Conservation (phyloP, 2,113 vertebrate species). For the Protobothrops flavoviridis region DNA sequence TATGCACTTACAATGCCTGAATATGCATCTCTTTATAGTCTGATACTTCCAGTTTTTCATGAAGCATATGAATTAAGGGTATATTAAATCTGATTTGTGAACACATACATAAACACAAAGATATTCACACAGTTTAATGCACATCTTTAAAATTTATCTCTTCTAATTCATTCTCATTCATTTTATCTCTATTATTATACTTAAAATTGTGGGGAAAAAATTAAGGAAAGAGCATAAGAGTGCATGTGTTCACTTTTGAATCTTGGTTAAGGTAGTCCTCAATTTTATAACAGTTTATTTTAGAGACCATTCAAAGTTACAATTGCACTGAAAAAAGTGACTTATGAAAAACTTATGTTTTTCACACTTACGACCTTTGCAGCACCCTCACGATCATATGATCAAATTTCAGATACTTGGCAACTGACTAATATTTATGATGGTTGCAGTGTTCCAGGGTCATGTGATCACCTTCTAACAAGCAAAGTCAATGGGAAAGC, state of each 20-base stretch:
- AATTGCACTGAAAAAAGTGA: background rate
- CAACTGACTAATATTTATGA: background rate
- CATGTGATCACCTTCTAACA: background rate
- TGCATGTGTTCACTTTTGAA: background rate
- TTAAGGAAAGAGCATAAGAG: background rate
- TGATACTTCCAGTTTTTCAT: background rate
- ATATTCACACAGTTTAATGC: background rate
- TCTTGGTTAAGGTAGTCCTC: background rate
- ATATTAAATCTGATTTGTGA: background rate
- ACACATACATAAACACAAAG: background rate
- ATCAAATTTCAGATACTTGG: background rate
- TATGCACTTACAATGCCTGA: background rate
- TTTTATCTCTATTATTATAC: background rate
- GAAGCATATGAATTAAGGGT: background rate
- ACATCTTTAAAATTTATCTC: background rate
- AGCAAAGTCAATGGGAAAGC: background rate
- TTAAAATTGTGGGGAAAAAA: background rate
- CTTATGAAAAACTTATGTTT: background rate
- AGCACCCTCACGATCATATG: background rate
- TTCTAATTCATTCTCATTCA: background rate
- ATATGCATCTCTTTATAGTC: background rate
- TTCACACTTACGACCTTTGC: background rate
- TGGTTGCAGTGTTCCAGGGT: background rate
- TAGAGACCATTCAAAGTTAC: background rate
- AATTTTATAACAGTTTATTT: background rate